Base-by-base conservation (phyloP, 2,797 vertebrate species). In the Parambassis ranga region DNA sequence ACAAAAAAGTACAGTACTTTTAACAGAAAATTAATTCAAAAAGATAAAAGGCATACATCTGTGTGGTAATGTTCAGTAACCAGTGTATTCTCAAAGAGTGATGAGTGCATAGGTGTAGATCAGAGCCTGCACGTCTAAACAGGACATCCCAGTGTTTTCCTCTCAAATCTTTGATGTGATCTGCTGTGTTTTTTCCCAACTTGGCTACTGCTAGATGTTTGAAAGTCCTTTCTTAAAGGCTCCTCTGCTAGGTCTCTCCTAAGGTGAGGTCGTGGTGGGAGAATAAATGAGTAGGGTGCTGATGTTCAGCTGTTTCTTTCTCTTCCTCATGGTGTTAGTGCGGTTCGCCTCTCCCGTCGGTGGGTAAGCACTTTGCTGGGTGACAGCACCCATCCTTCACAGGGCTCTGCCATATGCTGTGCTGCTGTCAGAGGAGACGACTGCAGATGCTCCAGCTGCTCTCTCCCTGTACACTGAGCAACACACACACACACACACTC, bases 361-460 rank as follows among this genome's bases (percentile, higher is more conserved):
- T 76, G 82, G 85, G 87, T 91, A 87, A 90, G 86, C 89, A 89
- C 81, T 90, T 89, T 90, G 82, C 79, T 75, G 82, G 84, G 84
- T 93, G 92, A 93, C 92, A 93, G 88, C 86, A 77, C 81, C 88
- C 91, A 94, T 93, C 91, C 89, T 91, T 93, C 91, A 92, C 88
- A 58, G 77, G 74, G 81, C 83, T 49, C 52, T 53, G 85, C 93
- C 93, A 92, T 92, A 92, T 92, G 92, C 89, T 81, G 77, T 48
- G 70, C 83, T 81, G 84, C 86, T 90, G 87, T 89, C 88, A 89
- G 83, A 51, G 85, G 89, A 88, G 89, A 84, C 71, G 65, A 82
- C 80, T 88, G 82, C 90, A 90, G 91, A 89, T 91, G 89, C 87
- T 89, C 83, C 90, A 91, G 87, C 87, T 91, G 91, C 87, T 89